phyloP scores from a whole-genome alignment of 2,797 vertebrate genomes.

The Eutrigla gurnardus region DNA sequence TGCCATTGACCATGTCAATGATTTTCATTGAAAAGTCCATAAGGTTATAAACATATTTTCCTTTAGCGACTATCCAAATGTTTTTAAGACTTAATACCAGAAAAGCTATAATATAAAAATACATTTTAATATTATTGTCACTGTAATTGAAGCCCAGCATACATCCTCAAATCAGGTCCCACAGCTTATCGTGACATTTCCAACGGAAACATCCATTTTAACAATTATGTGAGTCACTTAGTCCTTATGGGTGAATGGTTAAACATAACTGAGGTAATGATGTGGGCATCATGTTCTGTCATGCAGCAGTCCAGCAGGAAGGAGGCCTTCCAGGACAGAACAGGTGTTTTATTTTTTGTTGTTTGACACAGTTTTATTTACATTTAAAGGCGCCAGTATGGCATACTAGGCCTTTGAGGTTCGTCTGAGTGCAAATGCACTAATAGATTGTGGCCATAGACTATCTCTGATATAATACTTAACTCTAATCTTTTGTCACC shows the following conservation, averaged over 20 bases:
- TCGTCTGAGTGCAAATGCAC: neutral
- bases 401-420: neutral
- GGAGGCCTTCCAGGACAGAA: neutral
- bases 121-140: neutral
- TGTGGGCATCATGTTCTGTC: constrained; percentile 9
- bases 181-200: neutral
- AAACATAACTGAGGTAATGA: constrained; percentile 52
- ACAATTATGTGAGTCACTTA: constrained; percentile 30
- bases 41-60: no score
- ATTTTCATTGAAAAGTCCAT: neutral
- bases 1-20: neutral
- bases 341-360: neutral
- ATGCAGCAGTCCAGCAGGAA: constrained; percentile 4
- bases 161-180: neutral
- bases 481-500: neutral
- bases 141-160: neutral
- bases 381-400: neutral
- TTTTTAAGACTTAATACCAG: no score
- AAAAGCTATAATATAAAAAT: neutral
- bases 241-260: constrained; percentile 30
- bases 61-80: no score
- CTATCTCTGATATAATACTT: neutral
- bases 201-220: neutral
- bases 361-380: neutral
- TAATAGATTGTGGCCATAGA: neutral